Base-by-base conservation (phyloP, 2,113 vertebrate genomes). In the Triplophysa rosa region DNA sequence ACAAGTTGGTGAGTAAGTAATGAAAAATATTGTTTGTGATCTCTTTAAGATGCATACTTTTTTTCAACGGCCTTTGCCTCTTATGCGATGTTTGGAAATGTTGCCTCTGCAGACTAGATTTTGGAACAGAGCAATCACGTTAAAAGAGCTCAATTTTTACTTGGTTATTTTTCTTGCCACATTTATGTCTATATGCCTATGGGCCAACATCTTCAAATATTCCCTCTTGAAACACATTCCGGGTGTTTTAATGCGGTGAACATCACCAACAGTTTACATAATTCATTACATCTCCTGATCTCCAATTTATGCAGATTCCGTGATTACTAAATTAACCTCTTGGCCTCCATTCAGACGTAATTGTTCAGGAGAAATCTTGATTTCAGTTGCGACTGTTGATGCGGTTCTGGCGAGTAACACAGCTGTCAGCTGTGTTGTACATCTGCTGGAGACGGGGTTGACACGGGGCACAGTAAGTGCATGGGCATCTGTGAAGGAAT, bases 371-470 rank as follows among this genome's bases (percentile, higher is more conserved):
- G 79, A 88, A 82, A 84, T 81, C 9, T 24, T 80, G 67, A 78
- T 80, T 80, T 87, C 87, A 82, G 76, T 80, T 80, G 72, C 49
- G 77, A 87, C 86, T 70, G 85, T 82, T 87, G 58, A 47, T 87
- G 84, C 82, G 54, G 78, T 86, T 87, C 80, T 42, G 83, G 80
- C 80, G 81, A 71, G 40, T 58, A 62, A 77, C 73, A 73, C 91
- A 93, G 91, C 92, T 93, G 91, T 87, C 91, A 92, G 91, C 91
- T 92, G 90, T 56, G 29, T 37, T 11, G 71, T 84, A 87, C 91
- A 92, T 92, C 90, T 92, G 91, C 82, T 89, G 49, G 67, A 54
- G 80, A 83, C 3, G 68, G 62, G 66, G 14, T 68, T 11, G 77
- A 40, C 40, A 62, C 21, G 37, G 58, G 33, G 63, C 71, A 58